These are phyloP conservation scores for Fopius arisanus DNA, from an alignment of 1,140 invertebrate genomes.

Conservation along the genomic window DNA sequence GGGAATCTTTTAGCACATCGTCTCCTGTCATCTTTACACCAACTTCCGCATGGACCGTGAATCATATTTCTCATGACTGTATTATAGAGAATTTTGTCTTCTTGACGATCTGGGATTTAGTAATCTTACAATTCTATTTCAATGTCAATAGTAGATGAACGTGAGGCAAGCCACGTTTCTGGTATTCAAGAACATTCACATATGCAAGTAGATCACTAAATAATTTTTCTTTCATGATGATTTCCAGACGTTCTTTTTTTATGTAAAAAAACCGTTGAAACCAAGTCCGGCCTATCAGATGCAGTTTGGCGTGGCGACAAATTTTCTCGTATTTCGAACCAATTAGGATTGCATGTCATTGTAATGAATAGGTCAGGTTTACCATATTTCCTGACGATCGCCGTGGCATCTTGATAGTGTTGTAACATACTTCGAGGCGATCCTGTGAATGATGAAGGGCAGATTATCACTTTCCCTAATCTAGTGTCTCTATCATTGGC, in stretches of 20 bases:
- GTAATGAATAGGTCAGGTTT: too few species aligned
- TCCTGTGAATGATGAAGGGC: slow-evolving; percentile 51
- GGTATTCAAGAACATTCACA: neutral
- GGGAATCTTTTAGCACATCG: slow-evolving; percentile 48
- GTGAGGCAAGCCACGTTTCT: slow-evolving; percentile 4
- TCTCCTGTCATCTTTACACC: slow-evolving; percentile 22
- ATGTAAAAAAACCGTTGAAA: slow-evolving; percentile 22
- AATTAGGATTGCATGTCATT: too few species aligned
- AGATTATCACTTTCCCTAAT: slow-evolving; percentile 44
- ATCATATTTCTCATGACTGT: slow-evolving; percentile 37
- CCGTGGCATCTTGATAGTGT: too few species aligned
- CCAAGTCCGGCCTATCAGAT: too few species aligned
- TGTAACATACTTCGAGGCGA: slow-evolving; percentile 52
- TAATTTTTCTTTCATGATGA: slow-evolving; percentile 18
- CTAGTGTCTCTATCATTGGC: slow-evolving; percentile 12
- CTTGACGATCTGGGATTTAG: slow-evolving; percentile 34
- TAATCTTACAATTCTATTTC: slow-evolving; percentile 58
- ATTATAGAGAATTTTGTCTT: slow-evolving; percentile 23
- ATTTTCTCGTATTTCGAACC: too few species aligned
- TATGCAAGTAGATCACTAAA: slow-evolving; percentile 18
- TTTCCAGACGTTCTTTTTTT: slow-evolving; percentile 14
- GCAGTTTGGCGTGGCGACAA: too few species aligned
- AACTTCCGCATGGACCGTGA: slow-evolving; percentile 49
- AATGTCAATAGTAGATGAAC: slow-evolving; percentile 38
- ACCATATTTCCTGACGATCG: too few species aligned